These are phyloP conservation scores for Nylanderia fulva DNA, from an alignment of 1,140 invertebrate species.

Conservation along the genomic window DNA sequence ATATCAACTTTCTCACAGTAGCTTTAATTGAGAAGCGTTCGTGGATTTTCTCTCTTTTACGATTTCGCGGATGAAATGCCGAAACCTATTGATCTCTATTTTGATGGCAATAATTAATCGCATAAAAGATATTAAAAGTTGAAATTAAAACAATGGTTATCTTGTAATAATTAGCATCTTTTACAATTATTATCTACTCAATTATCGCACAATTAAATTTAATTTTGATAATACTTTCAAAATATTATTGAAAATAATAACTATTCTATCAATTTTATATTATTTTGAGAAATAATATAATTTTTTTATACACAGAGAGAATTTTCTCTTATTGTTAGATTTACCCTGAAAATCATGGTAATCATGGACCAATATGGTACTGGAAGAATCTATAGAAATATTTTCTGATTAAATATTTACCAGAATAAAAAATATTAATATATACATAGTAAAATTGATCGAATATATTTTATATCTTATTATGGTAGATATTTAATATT, in stretches of 20 bases:
- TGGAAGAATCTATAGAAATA: too few relatives aligned
- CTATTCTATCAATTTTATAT: background rate
- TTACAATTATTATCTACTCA: background rate
- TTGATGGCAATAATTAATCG: background rate
- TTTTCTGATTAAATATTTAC: too few relatives aligned
- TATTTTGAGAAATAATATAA: background rate
- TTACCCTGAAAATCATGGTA: too few relatives aligned
- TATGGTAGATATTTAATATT: too few relatives aligned
- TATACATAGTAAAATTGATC: too few relatives aligned
- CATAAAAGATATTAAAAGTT: background rate
- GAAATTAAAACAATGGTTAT: slow-evolving; percentile 3
- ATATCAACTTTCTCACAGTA: slow-evolving; percentile 80
- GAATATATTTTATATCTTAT: too few relatives aligned
- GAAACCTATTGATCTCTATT: slow-evolving; percentile 7
- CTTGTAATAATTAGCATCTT: background rate
- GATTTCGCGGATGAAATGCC: slow-evolving; percentile 29
- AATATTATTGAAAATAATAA: background rate
- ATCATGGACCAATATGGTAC: too few relatives aligned
- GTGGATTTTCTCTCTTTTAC: background rate
- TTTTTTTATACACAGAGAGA: too few relatives aligned
- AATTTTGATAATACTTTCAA: background rate
- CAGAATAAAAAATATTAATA: too few relatives aligned
- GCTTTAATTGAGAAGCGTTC: slow-evolving; percentile 74
- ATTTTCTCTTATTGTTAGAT: too few relatives aligned
- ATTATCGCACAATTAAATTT: slow-evolving; percentile 6